Base-by-base conservation (phyloP, 2,888 invertebrate species). In the Cheilosia vulpina region DNA sequence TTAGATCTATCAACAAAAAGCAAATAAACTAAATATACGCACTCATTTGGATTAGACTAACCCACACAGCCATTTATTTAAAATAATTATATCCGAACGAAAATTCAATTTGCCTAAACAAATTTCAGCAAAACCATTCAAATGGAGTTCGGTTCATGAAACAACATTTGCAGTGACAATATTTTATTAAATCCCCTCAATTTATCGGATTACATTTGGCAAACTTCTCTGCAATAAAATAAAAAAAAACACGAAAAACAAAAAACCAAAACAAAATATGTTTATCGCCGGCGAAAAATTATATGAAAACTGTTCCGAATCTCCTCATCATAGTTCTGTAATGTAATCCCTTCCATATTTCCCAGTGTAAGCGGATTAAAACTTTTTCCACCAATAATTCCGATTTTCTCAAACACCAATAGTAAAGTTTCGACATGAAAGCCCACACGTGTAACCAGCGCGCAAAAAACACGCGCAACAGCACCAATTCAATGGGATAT, bases 341-440 rank as follows among this genome's bases (percentile, higher is more conserved):
- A 62, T 72, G 43, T 72, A 72, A 72, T 72, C 62, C 58, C 57
- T 31, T 62, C 21, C 34, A 55, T 68, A 55, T 55, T 68, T 55
- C 38, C 15, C 17, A 19, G 15, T 6, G 24, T 62, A 62, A 62
- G 50, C 72, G 62, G 72, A 62, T 72, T 45, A 72, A 62, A 62
- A 53, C 43, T 68, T 66, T 47, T 52, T 5, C 15, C 58, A 9
- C 13, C 50, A 41, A 45, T 38, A 13, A 38, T 38, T 13, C 69
- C 31, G 47, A 69, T 21, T 58, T 69, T 58, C n/a, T 53, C 13
- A 27, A 62, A 6, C 2, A 15, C 17, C 38, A 7, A 38, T 15
- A 71, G 50, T 13, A 38, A 38, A 38, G 38, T 38, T 38, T 21
- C n/a, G 4, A 1, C 19, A 9, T 17, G n/a, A 55, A 55, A 7